Evolutionary conservation across 2,888 invertebrate species (phyloP), one percentile per base, ranked within the genome.

Genomic region (Caradrina clavipalpis): DNA sequence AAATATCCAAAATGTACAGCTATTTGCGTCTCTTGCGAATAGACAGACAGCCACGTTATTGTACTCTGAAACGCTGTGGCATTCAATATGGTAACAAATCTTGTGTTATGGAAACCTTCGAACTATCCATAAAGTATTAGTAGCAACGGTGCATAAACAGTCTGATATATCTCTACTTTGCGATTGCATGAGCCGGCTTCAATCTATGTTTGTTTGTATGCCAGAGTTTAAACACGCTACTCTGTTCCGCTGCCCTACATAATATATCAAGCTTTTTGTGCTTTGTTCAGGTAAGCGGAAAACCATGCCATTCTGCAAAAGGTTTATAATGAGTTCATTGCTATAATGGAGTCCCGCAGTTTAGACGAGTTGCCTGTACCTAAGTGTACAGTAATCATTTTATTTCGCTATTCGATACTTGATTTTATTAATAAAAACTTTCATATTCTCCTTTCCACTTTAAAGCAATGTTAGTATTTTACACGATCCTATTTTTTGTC

Each of bases 181-280:
- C 76, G 39, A 73, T 80, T 87, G 86, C 86, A 84, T 82, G 86
- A 78, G 63, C 45, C 49, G 21, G 55, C 64, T 76, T 75, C 73
- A 81, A 81, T 83, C 64, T 63, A 68, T 72, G 76, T 73, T 75
- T 78, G 69, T 76, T 79, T 73, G 66, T 69, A 69, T 70, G 56
- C 79, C 56, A 78, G 70, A 66, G 76, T 72, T 82, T 73, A 78
- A 80, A 64, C 82, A 83, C 82, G 83, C 79, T 56, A 83, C 63
- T 69, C 31, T 69, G 69, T 68, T 59, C 68, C 47, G 42, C 47
- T 62, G 60, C 61, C 73, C 73, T 76, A 81, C 67, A 75, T 78
- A 65, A 26, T 26, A 65, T 59, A 81, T 66, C 42, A 58, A 61
- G 51, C 59, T 78, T 47, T 69, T 73, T 64, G 47, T 57, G 26